Evolutionary conservation across 2,113 vertebrate genomes (phyloP).

Genomic region (Caranx melampygus): DNA sequence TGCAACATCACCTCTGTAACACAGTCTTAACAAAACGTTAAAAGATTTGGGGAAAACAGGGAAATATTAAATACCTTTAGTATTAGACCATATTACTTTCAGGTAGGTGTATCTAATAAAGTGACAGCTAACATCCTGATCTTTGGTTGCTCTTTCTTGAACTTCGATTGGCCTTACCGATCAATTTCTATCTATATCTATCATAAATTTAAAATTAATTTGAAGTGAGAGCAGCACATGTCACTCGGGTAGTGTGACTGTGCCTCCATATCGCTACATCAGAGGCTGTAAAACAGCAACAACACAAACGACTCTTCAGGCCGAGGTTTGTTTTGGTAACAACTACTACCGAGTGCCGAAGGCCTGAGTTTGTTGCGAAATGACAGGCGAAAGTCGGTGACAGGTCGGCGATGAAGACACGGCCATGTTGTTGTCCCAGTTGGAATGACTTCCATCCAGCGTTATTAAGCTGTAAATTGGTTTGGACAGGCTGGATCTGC

Average conservation of each 20-base stretch:
- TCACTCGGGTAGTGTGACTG: background rate
- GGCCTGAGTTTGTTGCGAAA: background rate
- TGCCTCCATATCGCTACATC: background rate
- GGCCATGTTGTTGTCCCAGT: background rate
- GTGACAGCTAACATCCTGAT: too few species aligned
- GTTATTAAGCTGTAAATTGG: background rate
- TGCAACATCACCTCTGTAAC: too few species aligned
- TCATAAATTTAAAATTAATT: background rate
- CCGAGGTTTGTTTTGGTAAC: conserved; percentile 44
- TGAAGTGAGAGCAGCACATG: background rate
- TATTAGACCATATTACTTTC: too few species aligned
- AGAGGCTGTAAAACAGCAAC: background rate
- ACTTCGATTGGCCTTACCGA: background rate
- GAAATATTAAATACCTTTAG: too few species aligned
- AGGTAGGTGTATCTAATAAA: too few species aligned
- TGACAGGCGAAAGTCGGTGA: background rate
- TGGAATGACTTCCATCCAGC: background rate
- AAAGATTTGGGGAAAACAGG: too few species aligned
- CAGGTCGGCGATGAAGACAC: background rate
- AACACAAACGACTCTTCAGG: background rate
- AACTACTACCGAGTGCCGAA: background rate
- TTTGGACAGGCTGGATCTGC: background rate
- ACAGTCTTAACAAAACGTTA: too few species aligned
- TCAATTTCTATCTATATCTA: background rate
- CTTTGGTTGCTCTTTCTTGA: too few species aligned